Evolutionary conservation across 2,888 invertebrate genomes (phyloP), one percentile per base, ranked within the genome.

Genomic region (Bellardia bayeri): DNA sequence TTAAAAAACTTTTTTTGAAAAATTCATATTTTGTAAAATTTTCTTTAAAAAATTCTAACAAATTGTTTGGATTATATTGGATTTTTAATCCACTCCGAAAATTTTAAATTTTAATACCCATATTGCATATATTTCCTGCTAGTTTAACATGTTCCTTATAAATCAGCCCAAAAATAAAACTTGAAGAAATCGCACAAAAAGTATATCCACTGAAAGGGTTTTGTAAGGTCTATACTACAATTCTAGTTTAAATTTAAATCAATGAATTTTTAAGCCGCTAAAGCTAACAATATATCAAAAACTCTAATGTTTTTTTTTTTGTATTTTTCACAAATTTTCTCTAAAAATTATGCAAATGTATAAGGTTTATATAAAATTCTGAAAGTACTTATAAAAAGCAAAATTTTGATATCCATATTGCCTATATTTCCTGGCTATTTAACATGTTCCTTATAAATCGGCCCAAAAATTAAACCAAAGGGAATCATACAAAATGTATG

Each of bases 401-500:
- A 14, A 56, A 72, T n/a, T 74, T 61, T 74, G 61, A 74, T 74
- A 61, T 33, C 74, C 72, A 72, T 72, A 42, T 23, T 72, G 33
- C 40, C 23, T 16, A 3, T n/a, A 2, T 58, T 33, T 11, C 23
- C 23, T 23, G 23, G 0, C 23, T 23, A 23, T 23, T 23, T 23
- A 23, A 23, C 23, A 23, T 23, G 23, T 23, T 23, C 76, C 6
- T 76, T 51, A 76, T 13, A 66, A 76, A 76, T 76, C 75, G 75
- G 75, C n/a, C 11, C 30, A 37, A 76, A 76, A 63, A 58, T 40
- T 45, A 51, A 76, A 14, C 3, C 49, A 51, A 14, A 45, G 14
- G 3, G 7, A 63, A 14, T 37, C 14, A 23, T 11, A 61, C 30
- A 33, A 56, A 23, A 56, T 23, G 23, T 7, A 13, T n/a, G 6